Conservation (phyloP, 2,888 invertebrate genomes). For the Ennomos quercinarius region DNA sequence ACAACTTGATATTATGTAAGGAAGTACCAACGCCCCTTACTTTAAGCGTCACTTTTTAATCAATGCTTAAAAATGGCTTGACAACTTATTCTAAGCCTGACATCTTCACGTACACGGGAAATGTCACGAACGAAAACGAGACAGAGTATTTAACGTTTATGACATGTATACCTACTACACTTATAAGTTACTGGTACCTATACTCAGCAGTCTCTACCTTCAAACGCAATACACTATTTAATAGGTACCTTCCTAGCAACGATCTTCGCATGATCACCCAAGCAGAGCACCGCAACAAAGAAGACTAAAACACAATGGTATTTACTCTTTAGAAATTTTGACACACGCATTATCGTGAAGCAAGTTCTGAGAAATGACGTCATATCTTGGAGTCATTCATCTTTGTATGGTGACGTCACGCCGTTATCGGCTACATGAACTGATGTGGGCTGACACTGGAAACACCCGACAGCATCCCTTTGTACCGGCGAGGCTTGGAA, state of each 20-base stretch:
- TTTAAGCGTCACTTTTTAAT: no score
- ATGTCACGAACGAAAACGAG: no score
- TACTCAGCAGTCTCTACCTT: conserved; percentile 9
- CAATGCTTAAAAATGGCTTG: no score
- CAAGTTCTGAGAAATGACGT: conserved; percentile 39
- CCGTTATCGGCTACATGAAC: conserved; percentile 53
- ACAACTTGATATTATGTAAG: no score
- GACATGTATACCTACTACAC: neutral
- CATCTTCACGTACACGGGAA: no score
- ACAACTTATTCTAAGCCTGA: no score
- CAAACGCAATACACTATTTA: conserved; percentile 29
- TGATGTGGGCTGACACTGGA: conserved; percentile 22
- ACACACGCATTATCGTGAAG: conserved; percentile 32
- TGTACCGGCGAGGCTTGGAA: conserved; percentile 51
- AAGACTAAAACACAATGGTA: conserved; percentile 48
- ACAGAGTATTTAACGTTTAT: no score
- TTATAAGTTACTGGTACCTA: neutral
- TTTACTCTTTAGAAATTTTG: conserved; percentile 47
- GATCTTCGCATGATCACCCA: conserved; percentile 58
- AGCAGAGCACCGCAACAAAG: conserved; percentile 58
- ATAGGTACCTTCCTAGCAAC: conserved; percentile 35
- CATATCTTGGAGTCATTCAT: conserved; percentile 44
- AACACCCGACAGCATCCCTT: conserved; percentile 50
- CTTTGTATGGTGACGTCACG: conserved; percentile 49
- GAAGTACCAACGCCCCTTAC: no score